Percentiles rank a stretch among this genome's conserved stretches.
These are phyloP conservation scores for Drosophila pseudoananassae DNA, from an alignment of 1,140 invertebrate species.

Conservation along the genomic window DNA sequence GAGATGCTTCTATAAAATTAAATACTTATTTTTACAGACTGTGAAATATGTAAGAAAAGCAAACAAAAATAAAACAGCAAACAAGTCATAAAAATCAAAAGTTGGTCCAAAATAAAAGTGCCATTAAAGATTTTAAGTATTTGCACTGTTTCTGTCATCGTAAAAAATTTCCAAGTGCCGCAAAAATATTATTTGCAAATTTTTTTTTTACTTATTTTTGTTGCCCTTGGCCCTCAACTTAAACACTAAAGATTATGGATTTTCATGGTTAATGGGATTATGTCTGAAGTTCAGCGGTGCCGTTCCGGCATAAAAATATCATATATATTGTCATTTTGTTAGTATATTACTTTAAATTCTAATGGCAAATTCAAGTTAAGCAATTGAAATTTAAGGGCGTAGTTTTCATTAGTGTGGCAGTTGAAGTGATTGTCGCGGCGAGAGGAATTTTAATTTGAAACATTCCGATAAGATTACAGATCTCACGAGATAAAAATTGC, in stretches of 20 bases:
- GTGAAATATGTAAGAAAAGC: conserved; percentile 12
- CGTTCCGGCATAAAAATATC: conserved; percentile 18
- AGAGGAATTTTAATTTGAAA: neutral
- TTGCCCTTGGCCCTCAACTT: conserved; percentile 32
- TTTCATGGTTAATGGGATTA: conserved; percentile 31
- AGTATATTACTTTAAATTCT: neutral
- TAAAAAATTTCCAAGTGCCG: conserved; percentile 10
- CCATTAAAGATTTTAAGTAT: conserved; percentile 6
- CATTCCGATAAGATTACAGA: conserved; percentile 30
- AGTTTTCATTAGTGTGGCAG: neutral
- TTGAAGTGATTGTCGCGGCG: conserved; percentile 4
- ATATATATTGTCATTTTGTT: neutral
- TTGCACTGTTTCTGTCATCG: conserved; percentile 29
- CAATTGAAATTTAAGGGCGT: neutral
- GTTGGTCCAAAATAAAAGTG: conserved; percentile 15
- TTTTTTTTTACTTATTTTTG: conserved; percentile 19
- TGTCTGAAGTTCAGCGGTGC: neutral
- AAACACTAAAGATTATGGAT: conserved; percentile 26
- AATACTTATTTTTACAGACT: conserved; percentile 10
- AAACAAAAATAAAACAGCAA: neutral
- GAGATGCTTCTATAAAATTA: neutral
- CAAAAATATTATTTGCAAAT: neutral
- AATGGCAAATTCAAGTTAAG: neutral
- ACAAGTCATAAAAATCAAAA: conserved; percentile 13
- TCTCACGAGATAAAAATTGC: conserved; percentile 13